Base-by-base conservation (phyloP, 2,888 invertebrate genomes). In the Drosophila neonasuta region DNA sequence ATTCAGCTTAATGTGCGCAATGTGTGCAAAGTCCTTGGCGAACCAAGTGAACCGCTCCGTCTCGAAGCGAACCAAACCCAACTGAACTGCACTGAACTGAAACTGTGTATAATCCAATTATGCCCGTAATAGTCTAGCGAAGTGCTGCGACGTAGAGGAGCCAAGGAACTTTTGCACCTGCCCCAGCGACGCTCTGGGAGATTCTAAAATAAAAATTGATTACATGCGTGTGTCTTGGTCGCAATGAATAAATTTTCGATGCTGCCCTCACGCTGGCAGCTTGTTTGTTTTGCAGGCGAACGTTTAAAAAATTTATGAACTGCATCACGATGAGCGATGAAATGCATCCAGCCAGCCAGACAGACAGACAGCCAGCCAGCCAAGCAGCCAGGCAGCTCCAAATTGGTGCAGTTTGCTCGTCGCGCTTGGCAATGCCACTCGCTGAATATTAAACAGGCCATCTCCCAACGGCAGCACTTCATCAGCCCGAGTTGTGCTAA, bases 121-220 rank as follows among this genome's bases (percentile, higher is more conserved):
- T 41, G 39, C 2, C 8, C 39, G 39, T 83, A 78, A 78, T 77
- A 74, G 81, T 72, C 5, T 1, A 39, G 50, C 11, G 1, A 36
- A 36, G 36, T 36, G 32, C 32, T 32, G 36, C 24, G 24, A n/a
- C 2, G 36, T 41, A 13, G 44, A 20, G 17, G 9, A 24, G 34
- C 59, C 42, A 63, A 52, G 67, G 60, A 59, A 66, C 66, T 70
- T 67, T 79, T 79, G 84, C 86, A 83, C 83, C 83, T 83, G 83
- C 79, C 71, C 44, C 36, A 30, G 34, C 32, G 39, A 44, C 49
- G 30, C 60, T 9, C 61, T 63, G 68, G 41, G 70, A 62, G 76
- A 73, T 65, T 82, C 81, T 82, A 81, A 85, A 79, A 81, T 85
- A 81, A 86, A 82, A 83, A 83, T 83, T 83, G 84, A 83, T 83